Base-by-base conservation (phyloP, 2,113 vertebrate genomes). In the Bagarius yarrelli region DNA sequence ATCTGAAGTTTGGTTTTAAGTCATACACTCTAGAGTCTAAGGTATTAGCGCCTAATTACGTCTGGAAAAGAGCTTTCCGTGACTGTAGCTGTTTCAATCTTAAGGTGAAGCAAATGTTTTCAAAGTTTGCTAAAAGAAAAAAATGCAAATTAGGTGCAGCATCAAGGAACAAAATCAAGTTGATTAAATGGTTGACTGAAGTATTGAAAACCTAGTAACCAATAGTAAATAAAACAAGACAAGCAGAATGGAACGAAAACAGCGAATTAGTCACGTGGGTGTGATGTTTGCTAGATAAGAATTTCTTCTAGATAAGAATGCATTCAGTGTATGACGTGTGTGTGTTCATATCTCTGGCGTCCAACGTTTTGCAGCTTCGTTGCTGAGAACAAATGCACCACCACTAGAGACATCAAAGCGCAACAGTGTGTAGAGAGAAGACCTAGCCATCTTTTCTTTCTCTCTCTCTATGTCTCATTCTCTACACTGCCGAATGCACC, bases 331-430 rank as follows among this genome's bases (percentile, higher is more conserved):
- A 8, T 23, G 8, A 47, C 50, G 63, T 50, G 16, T n/a, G 18
- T 63, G n/a, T 52, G 25, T 11, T 1, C 14, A 19, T 52, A 50
- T 30, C 16, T 0, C 69, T 47, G 12, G 69, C 25, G 8, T 52
- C 25, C 16, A n/a, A 55, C 27, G 2, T 73, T 50, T 55, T 32
- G 21, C 50, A 73, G 70, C 63, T 70, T 69, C 34, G 8, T 27
- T 30, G 30, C 75, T 66, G 56, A 73, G 52, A 60, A 44, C 52
- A 78, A 83, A 84, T 84, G 60, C 36, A 5, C 12, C 78, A 59
- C 76, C 80, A 78, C 81, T 80, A 25, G 80, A 86, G 78, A 83
- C 76, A 64, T 83, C 81, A 83, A 57, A 52, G 78, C 14, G 69
- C 73, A n/a, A 12, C 30, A n/a, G 60, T 63, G 78, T 83, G 83